Evolutionary conservation across 2,888 invertebrate species (phyloP), one percentile per base, ranked within the genome.

Genomic region (Netelia inedita): DNA sequence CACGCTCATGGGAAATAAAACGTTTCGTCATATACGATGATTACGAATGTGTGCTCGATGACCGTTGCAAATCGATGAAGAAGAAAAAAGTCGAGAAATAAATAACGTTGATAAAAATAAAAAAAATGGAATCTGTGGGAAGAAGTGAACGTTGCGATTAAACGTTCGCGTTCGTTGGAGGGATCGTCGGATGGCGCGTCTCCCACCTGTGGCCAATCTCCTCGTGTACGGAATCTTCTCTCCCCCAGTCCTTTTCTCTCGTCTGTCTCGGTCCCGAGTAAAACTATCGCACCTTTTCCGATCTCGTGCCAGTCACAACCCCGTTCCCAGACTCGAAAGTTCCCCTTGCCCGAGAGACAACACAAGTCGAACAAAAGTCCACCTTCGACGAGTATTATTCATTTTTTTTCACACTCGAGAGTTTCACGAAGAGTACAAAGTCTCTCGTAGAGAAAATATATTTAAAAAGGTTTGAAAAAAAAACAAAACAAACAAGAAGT

Each of bases 261-360:
- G 59, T 75, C 63, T 50, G 59, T 66, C 46, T n/a, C 53, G 74
- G 6, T 16, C 16, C 59, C 21, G 71, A 91, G 92, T 92, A 93
- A 93, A 93, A 93, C 93, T 93, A 92, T 89, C 91, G 87, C 90
- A 90, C 91, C 90, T 92, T 91, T 92, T 90, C 92, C 90, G 91
- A 93, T 92, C 91, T 91, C 89, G 88, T 89, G 92, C 82, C 93
- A 93, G 93, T 93, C 91, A 89, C 89, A 88, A 91, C 90, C 91
- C 89, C 88, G 91, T 91, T 89, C 88, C 90, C 92, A 90, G 83
- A 88, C 89, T 89, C 89, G 91, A 86, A 88, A 83, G 87, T 88
- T 86, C 87, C 84, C 83, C 78, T 74, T 71, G 46, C 55, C 55
- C 35, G 6, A 21, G 78, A 46, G 41, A 66, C 41, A 83, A 65